Percentiles rank a stretch among this genome's conserved stretches.
Conservation (phyloP, 2,888 invertebrate genomes). For the Phanerotoma sp. region DNA sequence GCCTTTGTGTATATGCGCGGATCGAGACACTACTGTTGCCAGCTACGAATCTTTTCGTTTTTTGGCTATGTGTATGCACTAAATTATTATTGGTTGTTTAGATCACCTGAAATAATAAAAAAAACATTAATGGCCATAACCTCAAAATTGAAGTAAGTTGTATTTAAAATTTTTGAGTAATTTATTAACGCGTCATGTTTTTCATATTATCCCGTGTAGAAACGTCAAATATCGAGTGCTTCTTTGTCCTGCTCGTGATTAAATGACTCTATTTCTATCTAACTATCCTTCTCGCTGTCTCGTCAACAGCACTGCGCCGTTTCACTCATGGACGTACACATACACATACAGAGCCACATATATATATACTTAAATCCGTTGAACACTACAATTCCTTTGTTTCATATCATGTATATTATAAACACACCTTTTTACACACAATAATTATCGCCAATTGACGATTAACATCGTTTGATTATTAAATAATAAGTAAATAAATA, state of each 20-base stretch:
- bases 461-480: too few species aligned
- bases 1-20: conserved; percentile 27
- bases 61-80: conserved; percentile 14
- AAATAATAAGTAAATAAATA: not conserved
- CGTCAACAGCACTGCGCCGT: conserved; percentile 8
- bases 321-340: conserved; percentile 6
- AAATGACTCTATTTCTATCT: conserved; percentile 11
- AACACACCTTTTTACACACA: not conserved
- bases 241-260: conserved; percentile 12
- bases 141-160: too few species aligned
- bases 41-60: conserved; percentile 27
- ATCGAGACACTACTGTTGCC: conserved; percentile 31
- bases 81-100: not conserved
- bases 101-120: too few species aligned
- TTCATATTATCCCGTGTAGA: not conserved
- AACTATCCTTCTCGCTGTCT: conserved; percentile 12
- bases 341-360: not conserved
- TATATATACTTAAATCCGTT: conserved; percentile 1
- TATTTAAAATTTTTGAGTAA: too few species aligned
- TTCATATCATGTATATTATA: conserved; percentile 8
- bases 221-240: not conserved
- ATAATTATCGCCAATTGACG: too few species aligned
- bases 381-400: conserved; percentile 20
- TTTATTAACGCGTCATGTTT: not conserved
- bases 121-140: too few species aligned